Percentiles rank a stretch among this genome's conserved stretches.
Evolutionary conservation across 2,113 vertebrate species (phyloP).

Genomic region (Gallinago paraguaiae): DNA sequence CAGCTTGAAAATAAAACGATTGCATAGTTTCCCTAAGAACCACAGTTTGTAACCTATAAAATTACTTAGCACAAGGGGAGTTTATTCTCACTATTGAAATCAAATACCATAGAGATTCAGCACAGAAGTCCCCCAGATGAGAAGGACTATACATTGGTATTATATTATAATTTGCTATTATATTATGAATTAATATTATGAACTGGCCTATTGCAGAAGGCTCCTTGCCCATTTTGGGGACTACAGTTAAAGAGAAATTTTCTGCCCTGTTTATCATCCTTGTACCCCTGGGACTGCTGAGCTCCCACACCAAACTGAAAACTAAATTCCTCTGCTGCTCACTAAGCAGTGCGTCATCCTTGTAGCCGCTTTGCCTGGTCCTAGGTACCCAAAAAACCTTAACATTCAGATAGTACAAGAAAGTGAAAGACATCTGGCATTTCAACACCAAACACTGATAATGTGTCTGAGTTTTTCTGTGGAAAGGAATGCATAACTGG

Average conservation of each 20-base stretch:
- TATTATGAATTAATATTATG: neutral
- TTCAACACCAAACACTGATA: neutral
- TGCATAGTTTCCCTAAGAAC: neutral
- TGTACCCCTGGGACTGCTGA: neutral
- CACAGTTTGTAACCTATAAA: neutral
- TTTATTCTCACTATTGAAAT: neutral
- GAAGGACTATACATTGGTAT: neutral
- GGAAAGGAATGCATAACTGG: slow-evolving; percentile 23
- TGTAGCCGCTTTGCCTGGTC: neutral
- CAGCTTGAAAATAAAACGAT: neutral
- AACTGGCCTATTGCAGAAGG: neutral
- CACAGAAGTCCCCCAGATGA: neutral
- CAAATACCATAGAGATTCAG: neutral
- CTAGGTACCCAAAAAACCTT: neutral
- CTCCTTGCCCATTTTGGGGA: fast-evolving
- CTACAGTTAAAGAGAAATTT: neutral
- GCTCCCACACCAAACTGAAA: neutral
- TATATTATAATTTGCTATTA: neutral
- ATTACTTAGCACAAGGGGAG: neutral
- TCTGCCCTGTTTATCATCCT: neutral
- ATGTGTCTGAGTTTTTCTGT: neutral
- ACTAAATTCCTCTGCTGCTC: neutral
- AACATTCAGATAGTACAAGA: neutral
- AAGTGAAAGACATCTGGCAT: neutral
- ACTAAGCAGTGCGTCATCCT: neutral